These are phyloP conservation scores for Aelia acuminata DNA, from an alignment of 2,888 invertebrate species.

Conservation along the genomic window DNA sequence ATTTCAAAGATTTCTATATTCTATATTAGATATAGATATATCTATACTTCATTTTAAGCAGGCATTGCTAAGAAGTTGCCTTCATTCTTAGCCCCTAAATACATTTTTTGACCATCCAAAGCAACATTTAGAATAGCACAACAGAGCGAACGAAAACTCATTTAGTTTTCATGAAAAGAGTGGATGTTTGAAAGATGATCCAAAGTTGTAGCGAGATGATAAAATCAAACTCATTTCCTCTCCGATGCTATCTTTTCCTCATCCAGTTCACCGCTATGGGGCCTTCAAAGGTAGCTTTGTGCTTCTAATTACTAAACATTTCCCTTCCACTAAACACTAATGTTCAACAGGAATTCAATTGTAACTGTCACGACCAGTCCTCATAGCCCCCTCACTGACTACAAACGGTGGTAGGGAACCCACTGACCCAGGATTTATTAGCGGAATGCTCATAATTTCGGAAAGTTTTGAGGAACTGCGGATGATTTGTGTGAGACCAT, in stretches of 20 bases:
- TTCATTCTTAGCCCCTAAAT: too few relatives aligned
- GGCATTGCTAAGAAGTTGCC: too few relatives aligned
- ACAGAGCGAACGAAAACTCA: neutral
- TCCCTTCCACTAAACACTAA: neutral
- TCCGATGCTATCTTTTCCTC: neutral
- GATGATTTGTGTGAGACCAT: conserved; percentile 7
- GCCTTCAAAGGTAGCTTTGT: neutral
- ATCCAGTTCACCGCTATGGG: neutral
- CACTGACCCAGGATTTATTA: neutral
- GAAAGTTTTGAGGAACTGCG: conserved; percentile 28
- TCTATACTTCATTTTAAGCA: too few relatives aligned
- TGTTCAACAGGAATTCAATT: neutral
- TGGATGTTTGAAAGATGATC: neutral
- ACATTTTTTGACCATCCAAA: too few relatives aligned
- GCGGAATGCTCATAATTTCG: neutral
- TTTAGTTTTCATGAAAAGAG: neutral
- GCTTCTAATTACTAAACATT: neutral
- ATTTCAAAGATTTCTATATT: too few relatives aligned
- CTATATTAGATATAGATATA: too few relatives aligned
- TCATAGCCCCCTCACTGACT: neutral
- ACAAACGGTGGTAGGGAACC: neutral
- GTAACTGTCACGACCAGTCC: neutral
- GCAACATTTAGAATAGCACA: too few relatives aligned
- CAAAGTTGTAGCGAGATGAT: neutral
- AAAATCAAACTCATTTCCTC: neutral